Conservation (phyloP, 2,888 invertebrate species). For the Copidosoma aretas region DNA sequence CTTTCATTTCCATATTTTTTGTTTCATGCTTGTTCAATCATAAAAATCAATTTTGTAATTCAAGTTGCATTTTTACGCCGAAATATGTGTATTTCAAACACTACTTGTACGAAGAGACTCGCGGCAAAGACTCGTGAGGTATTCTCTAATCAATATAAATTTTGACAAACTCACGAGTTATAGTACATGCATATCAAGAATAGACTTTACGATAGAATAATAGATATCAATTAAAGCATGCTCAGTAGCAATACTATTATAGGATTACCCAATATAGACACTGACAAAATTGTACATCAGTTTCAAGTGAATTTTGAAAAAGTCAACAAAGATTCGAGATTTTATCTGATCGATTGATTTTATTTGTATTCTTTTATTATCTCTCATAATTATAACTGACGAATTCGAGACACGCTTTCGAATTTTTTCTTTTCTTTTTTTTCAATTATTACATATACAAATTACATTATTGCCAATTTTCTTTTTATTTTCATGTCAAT, state of each 20-base stretch:
- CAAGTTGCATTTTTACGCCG: constrained; percentile 22
- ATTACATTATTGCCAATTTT: constrained; percentile 44
- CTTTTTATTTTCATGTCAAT: constrained; percentile 41
- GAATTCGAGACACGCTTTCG: constrained; percentile 43
- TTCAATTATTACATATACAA: constrained; percentile 44
- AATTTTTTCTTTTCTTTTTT: constrained; percentile 20
- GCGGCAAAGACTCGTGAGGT: too few species aligned
- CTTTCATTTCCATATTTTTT: too few species aligned
- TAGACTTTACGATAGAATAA: constrained; percentile 24
- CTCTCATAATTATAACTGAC: constrained; percentile 40
- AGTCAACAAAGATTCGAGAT: constrained; percentile 31
- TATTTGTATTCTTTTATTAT: constrained; percentile 25
- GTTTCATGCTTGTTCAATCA: too few species aligned
- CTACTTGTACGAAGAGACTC: too few species aligned
- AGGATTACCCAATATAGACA: constrained; percentile 37
- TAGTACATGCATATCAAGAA: constrained; percentile 33
- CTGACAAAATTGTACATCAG: constrained; percentile 6
- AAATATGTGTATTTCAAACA: too few species aligned
- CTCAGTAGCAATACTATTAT: constrained; percentile 27
- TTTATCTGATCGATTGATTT: constrained; percentile 9
- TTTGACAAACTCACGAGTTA: constrained; percentile 10
- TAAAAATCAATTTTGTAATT: constrained; percentile 35
- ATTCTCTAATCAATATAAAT: too few species aligned
- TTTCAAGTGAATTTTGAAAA: constrained; percentile 38
- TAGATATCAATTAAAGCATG: constrained; percentile 32